phyloP scores from a whole-genome alignment of 2,888 invertebrate genomes.

The Mamestra brassicae region DNA sequence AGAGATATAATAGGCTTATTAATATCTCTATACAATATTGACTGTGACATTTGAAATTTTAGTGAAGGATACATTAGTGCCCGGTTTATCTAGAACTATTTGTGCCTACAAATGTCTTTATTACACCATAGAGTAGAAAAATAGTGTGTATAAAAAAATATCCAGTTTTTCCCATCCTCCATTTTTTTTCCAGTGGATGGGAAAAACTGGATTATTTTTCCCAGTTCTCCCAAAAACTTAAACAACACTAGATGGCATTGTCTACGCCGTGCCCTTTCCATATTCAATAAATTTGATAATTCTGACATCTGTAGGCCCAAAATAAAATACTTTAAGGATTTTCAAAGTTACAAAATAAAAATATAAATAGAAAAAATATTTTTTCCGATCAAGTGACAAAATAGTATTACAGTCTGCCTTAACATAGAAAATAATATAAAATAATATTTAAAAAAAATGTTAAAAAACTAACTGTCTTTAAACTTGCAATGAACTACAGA shows the following conservation, averaged over 20 bases:
- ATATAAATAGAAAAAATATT: conserved; percentile 33
- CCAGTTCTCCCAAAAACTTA: conserved; percentile 7
- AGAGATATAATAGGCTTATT: conserved; percentile 36
- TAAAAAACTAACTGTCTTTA: conserved; percentile 33
- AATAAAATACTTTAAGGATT: conserved; percentile 11
- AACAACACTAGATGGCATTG: neutral
- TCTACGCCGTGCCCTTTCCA: conserved; percentile 1
- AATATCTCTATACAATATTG: conserved; percentile 32
- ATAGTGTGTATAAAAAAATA: neutral
- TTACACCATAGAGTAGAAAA: neutral
- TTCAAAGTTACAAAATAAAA: conserved; percentile 17
- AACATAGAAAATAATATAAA: conserved; percentile 59
- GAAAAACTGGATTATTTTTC: neutral
- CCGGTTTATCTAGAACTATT: neutral
- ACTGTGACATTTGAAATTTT: conserved; percentile 16
- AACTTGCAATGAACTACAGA: conserved; percentile 3
- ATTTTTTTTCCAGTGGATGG: no score
- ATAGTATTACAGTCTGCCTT: conserved; percentile 63
- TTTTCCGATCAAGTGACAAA: conserved; percentile 58
- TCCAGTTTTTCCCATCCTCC: conserved; percentile 23
- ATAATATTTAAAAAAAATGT: conserved; percentile 35
- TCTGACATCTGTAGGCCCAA: conserved; percentile 16
- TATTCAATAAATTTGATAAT: neutral
- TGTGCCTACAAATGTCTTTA: conserved; percentile 6
- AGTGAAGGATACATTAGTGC: conserved; percentile 13